Base-by-base conservation (phyloP, 2,113 vertebrate species). In the Poicephalus gulielmi region DNA sequence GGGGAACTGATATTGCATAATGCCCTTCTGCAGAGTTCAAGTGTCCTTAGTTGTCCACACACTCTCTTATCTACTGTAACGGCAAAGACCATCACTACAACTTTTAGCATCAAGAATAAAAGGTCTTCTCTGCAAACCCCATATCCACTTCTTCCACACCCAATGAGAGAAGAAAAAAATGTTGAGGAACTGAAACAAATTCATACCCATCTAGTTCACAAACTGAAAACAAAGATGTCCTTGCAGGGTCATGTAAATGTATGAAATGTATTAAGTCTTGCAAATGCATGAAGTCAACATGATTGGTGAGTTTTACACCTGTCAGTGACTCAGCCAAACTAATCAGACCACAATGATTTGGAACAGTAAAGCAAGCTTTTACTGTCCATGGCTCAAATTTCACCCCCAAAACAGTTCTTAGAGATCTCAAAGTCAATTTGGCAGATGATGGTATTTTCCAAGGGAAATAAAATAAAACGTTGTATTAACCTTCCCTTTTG, bases 381-480 rank as follows among this genome's bases (percentile, higher is more conserved):
- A 63, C 25, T 39, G 14, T 3, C 28, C 0, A 0, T 30, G 17
- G 41, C 25, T 74, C 39, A 50, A 35, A 46, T 57, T 75, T 82
- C 17, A 39, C 10, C 23, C 17, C 10, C 64, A 53, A 60, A 31
- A 63, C 52, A 69, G 22, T 31, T 39, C 69, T 47, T 63, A 30
- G 2, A 46, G 57, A 52, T 69, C 39, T 52, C 80, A n/a, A 75
- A 75, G 79, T 76, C 62, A 33, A 2, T 60, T 60, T 86, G 81
- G 62, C 69, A 84, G 27, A 28, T 30, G 7, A 92, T 9, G 20
- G 35, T 47, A 63, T 92, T 89, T 95, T 91, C 88, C 76, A 94
- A 71, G 13, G 41, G 66, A 68, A 64, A 83, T 59, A 82, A 90
- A 81, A 86, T 39, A 75, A 43, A 86, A 37, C 41, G 27, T 30